Base-by-base conservation (phyloP, 2,113 vertebrate genomes). In the Penelope pileata region DNA sequence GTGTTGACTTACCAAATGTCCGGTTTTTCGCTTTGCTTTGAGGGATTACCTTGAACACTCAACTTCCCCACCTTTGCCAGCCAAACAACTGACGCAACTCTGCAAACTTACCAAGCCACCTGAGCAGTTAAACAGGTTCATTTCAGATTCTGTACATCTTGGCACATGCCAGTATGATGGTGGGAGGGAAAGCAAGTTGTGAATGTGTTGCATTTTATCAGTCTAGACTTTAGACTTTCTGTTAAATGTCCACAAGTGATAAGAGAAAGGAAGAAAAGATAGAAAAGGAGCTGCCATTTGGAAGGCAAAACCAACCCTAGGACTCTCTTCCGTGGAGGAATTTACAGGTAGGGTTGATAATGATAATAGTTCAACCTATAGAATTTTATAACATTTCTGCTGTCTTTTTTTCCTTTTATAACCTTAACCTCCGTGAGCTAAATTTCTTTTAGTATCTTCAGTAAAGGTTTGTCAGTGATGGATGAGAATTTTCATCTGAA, bases 191-290 rank as follows among this genome's bases (percentile, higher is more conserved):
- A 36, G 56, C 53, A 56, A 40, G n/a, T 90, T 90, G 48, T 82
- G 27, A 87, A 64, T 58, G 68, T 60, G 51, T 51, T 81, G 48
- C 2, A 2, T 17, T 83, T 83, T 96, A 83, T 91, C 90, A 68
- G 45, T 72, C 43, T 91, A 88, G 91, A 96, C 94, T 96, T 96
- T 83, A 90, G 94, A 95, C 94, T 96, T 92, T 29, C 59, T 90
- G 68, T 51, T 83, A 83, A 86, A 56, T 96, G 64, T 86, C 72
- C 15, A 29, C 43, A 72, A 88, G 32, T 43, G 73, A 67, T 88
- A 91, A 91, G 77, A 75, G 38, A 51, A 59, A 90, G 54, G 34
- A 79, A 83, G 38, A 43, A 91, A 83, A 69, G 11, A 21, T 17
- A 94, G 68, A 84, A 83, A 83, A 81, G 85, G 64, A 93, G 22